Conservation (phyloP, 2,113 vertebrate genomes). For the Acanthisitta chloris region DNA sequence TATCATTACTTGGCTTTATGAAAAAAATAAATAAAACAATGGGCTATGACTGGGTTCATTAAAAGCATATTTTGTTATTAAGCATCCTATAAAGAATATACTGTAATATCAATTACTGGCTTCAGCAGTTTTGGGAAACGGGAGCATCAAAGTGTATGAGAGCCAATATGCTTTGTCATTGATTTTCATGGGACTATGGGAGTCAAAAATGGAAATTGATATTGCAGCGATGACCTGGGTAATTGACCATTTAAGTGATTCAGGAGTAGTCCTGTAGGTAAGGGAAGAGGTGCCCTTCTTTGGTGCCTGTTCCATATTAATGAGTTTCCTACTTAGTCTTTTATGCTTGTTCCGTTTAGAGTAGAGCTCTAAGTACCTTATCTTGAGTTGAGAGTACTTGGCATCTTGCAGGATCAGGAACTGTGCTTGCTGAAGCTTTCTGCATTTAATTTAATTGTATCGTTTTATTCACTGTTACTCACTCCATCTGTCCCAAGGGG, state of each 20-base stretch:
- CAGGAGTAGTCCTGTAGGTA: not conserved
- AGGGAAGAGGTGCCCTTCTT: constrained; percentile 13
- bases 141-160: not conserved
- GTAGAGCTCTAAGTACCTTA: constrained; percentile 6
- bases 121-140: not conserved
- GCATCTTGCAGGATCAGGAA: constrained; percentile 21
- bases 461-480: constrained; percentile 42
- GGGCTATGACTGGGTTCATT: constrained; percentile 23
- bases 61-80: constrained; percentile 39
- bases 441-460: constrained; percentile 51
- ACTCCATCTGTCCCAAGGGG: constrained; percentile 6
- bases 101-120: constrained; percentile 42
- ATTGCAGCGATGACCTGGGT: constrained; percentile 32
- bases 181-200: constrained; percentile 22
- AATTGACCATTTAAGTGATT: constrained; percentile 37
- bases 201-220: constrained; percentile 40
- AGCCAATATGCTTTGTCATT: constrained; percentile 1
- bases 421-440: constrained; percentile 1
- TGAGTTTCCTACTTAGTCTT: not conserved
- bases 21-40: constrained; percentile 53
- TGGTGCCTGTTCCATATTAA: constrained; percentile 11
- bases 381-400: constrained; percentile 30
- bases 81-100: not conserved
- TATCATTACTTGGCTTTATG: not conserved
- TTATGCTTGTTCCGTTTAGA: not conserved